Evolutionary conservation across 2,797 vertebrate genomes (phyloP), one percentile per base, ranked within the genome.

Genomic region (Cichlasoma orientale): DNA sequence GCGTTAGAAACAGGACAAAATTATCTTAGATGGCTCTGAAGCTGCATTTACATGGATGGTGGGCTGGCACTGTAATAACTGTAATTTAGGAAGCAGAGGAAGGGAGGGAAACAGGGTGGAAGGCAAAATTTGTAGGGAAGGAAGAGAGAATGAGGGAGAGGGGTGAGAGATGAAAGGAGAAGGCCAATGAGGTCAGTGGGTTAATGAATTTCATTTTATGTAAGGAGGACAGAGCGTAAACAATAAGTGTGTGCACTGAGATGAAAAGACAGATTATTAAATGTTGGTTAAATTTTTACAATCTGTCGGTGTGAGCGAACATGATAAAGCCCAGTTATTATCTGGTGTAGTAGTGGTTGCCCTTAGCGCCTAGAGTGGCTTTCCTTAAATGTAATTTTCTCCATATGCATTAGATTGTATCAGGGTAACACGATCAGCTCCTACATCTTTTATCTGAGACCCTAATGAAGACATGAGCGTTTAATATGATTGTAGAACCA

Each of bases 1-100:
- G 89, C 77, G 80, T 88, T 89, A 88, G 85, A 82, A 87, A 86
- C 86, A 85, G 82, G 85, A 78, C 77, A 59, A 58, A 82, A 82
- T 84, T 85, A 75, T 84, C 74, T 84, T 59, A 74, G 44, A 19
- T 69, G 88, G 79, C 55, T 90, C 86, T 80, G 79, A 87, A 89
- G 84, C 87, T 82, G 73, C 80, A 75, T 84, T 89, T 88, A 84
- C 83, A 83, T 78, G 54, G 79, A 89, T 87, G 90, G 90, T 82
- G 86, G 91, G 82, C 81, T 87, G 92, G 86, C 85, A 80, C 78
- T 1, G 61, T 93, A 92, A 94, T 94, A 72, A 91, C 90, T 90
- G 83, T 93, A 93, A 94, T 94, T 93, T 87, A 82, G 81, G 66
- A 72, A 86, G 79, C 18, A 4, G 78, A 84, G 83, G 78, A 84